Evolutionary conservation across 1,140 invertebrate species (phyloP).

Genomic region (Platyscapa corneri): DNA sequence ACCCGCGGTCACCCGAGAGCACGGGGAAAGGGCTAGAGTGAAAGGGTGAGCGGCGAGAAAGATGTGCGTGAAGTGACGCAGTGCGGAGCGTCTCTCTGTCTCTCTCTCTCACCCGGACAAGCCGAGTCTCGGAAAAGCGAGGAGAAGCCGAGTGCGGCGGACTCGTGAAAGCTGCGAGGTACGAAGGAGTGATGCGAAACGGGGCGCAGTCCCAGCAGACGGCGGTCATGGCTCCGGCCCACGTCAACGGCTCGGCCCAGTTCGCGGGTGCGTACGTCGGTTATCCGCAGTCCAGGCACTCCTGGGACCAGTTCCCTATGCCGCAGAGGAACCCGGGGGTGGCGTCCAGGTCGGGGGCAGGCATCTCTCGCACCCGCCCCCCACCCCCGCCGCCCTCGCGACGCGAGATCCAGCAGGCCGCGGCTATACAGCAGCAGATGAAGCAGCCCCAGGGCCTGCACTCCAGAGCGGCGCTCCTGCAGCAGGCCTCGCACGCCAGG

Average conservation of each 20-base stretch:
- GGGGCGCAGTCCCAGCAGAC: constrained; percentile 69
- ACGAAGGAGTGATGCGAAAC: constrained; percentile 65
- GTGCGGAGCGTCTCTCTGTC: background rate
- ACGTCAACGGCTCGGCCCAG: constrained; percentile 71
- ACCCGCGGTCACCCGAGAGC: background rate
- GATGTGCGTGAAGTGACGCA: constrained; percentile 46
- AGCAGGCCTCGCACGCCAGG: constrained; percentile 53
- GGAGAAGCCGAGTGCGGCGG: too few relatives aligned
- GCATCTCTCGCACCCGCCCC: constrained; percentile 69
- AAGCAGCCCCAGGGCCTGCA: constrained; percentile 58
- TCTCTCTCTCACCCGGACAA: background rate
- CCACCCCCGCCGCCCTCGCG: constrained; percentile 65
- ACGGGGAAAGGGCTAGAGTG: background rate
- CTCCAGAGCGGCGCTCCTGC: constrained; percentile 59
- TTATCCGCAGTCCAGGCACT: constrained; percentile 66
- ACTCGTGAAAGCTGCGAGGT: too few relatives aligned
- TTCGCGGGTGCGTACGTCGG: constrained; percentile 71
- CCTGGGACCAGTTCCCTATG: constrained; percentile 66
- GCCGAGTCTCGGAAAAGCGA: background rate
- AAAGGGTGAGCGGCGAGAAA: background rate
- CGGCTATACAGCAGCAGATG: constrained; percentile 49
- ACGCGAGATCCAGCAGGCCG: constrained; percentile 61
- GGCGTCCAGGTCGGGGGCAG: constrained; percentile 62
- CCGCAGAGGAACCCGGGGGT: constrained; percentile 56
- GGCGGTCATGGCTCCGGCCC: constrained; percentile 70